Evolutionary conservation across 2,113 vertebrate species (phyloP).

Genomic region (Alligator mississippiensis): DNA sequence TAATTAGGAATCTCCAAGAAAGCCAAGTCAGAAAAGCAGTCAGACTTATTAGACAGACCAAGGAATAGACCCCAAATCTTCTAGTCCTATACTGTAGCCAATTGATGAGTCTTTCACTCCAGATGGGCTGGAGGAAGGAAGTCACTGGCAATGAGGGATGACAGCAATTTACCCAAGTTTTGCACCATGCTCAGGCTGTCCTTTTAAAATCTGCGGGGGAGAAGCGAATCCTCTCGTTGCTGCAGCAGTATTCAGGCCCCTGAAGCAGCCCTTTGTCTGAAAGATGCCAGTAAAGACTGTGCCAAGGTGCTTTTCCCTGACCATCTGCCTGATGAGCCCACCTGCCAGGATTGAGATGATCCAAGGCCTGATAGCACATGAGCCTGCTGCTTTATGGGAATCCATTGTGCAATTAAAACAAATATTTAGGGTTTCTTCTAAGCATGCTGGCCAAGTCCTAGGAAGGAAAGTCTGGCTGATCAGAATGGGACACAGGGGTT

Average conservation of each 20-base stretch:
- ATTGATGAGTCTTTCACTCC: constrained; percentile 23
- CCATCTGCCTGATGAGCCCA: constrained; percentile 71
- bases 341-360: constrained; percentile 75
- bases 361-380: constrained; percentile 72
- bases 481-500: constrained; percentile 61
- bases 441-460: constrained; percentile 57
- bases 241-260: background rate
- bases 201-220: constrained; percentile 25
- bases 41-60: background rate
- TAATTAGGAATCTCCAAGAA: background rate
- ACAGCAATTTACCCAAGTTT: constrained; percentile 72
- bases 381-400: constrained; percentile 75
- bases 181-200: constrained; percentile 69
- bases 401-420: constrained; percentile 75
- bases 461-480: constrained; percentile 50
- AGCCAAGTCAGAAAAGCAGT: background rate
- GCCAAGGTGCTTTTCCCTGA: constrained; percentile 74
- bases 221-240: background rate
- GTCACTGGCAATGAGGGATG: constrained; percentile 63
- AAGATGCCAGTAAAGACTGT: constrained; percentile 59
- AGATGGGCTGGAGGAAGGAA: constrained; percentile 67
- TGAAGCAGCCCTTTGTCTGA: constrained; percentile 62
- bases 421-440: constrained; percentile 75
- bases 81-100: background rate
- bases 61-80: no score